phyloP scores from a whole-genome alignment of 2,888 invertebrate species.

The Mayetiola destructor region DNA sequence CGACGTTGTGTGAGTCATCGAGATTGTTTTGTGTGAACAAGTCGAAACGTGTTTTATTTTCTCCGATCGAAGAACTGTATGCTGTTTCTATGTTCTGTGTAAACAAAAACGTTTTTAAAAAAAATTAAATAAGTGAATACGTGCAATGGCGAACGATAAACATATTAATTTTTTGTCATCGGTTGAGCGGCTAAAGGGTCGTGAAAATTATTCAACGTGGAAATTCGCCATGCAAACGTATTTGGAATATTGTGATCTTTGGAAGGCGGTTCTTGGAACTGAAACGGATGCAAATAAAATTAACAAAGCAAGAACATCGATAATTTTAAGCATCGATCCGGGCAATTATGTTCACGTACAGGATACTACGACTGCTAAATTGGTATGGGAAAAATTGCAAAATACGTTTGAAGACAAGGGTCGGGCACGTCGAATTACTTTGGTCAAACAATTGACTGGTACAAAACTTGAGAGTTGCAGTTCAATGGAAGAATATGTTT shows the following conservation, averaged over 20 bases:
- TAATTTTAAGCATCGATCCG: background rate
- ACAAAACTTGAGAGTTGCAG: background rate
- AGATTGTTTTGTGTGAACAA: too few species aligned
- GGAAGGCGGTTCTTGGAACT: too few species aligned
- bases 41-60: too few species aligned
- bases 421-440: background rate
- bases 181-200: background rate
- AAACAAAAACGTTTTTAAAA: too few species aligned
- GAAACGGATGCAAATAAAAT: background rate
- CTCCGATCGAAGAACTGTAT: too few species aligned
- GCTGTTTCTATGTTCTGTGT: too few species aligned
- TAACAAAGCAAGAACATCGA: background rate
- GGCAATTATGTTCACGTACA: background rate
- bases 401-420: conserved; percentile 11
- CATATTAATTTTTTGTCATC: too few species aligned
- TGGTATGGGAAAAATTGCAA: background rate
- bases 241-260: background rate
- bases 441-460: background rate
- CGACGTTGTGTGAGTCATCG: too few species aligned
- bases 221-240: conserved; percentile 6
- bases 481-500: conserved; percentile 13
- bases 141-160: too few species aligned
- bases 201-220: conserved; percentile 8
- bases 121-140: too few species aligned
- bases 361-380: background rate